Evolutionary conservation across 1,140 invertebrate genomes (phyloP).

Genomic region (Dufourea novaeangliae): DNA sequence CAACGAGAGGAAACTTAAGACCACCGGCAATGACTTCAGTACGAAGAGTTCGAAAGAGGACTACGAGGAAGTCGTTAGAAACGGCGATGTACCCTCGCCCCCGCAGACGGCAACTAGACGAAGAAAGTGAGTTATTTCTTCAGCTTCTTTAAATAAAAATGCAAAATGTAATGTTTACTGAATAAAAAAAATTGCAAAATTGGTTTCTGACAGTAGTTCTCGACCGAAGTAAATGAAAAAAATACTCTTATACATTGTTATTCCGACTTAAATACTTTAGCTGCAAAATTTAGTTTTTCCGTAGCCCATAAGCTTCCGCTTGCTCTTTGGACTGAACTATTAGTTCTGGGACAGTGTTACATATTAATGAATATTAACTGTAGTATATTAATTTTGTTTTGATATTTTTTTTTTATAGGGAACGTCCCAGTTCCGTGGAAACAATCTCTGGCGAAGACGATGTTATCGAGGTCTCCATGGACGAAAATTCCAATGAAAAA

Average conservation of each 20-base stretch:
- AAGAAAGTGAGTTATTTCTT: slow-evolving; percentile 46
- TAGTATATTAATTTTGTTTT: not conserved
- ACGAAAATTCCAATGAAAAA: slow-evolving; percentile 65
- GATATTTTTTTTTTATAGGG: slow-evolving; percentile 50
- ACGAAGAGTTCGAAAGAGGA: slow-evolving; percentile 68
- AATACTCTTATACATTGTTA: too few relatives aligned
- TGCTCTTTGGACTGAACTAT: too few relatives aligned
- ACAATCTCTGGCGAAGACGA: slow-evolving; percentile 72
- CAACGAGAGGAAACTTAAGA: slow-evolving; percentile 63
- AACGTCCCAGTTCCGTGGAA: slow-evolving; percentile 65
- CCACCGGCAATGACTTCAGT: slow-evolving; percentile 61
- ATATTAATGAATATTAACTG: not conserved
- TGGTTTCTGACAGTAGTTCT: too few relatives aligned
- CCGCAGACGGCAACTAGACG: slow-evolving; percentile 49
- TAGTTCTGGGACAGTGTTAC: too few relatives aligned
- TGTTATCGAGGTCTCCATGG: slow-evolving; percentile 68
- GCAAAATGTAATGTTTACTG: not conserved
- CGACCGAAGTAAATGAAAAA: too few relatives aligned
- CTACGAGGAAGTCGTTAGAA: slow-evolving; percentile 72
- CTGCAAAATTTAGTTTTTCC: too few relatives aligned
- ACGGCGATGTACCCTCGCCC: slow-evolving; percentile 65
- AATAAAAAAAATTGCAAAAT: too few relatives aligned
- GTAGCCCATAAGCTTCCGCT: too few relatives aligned
- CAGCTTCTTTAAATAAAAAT: not conserved
- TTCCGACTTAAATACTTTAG: too few relatives aligned